Evolutionary conservation across 2,888 invertebrate species (phyloP), one percentile per base, ranked within the genome.

Genomic region (Boloria selene): DNA sequence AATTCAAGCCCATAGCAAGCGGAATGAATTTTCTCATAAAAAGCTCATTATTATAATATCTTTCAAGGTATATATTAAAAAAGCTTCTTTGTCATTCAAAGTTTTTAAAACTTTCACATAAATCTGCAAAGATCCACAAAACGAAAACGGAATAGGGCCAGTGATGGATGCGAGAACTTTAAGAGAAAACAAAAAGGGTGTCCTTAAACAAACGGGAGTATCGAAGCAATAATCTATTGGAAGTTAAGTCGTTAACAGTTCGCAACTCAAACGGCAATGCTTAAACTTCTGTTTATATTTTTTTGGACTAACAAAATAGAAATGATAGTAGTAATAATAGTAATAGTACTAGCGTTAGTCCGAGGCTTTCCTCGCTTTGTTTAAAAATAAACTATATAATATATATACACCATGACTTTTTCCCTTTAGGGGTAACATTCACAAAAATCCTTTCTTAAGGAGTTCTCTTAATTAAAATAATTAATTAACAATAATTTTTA

Each of bases 231-330:
- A 72, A 75, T 73, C 71, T 70, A 70, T 66, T 54, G 54, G 51
- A 80, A 80, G 72, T 80, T 79, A 65, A 70, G 76, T 80, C 80
- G 80, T 81, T 81, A 79, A 74, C 74, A 68, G 73, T 73, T 75
- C 70, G 61, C 60, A 76, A 79, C 78, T 77, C 69, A 77, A 79
- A 78, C 75, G 75, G 72, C 73, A 75, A 73, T 74, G 70, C 65
- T 61, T 70, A 70, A 79, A 80, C 74, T 79, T 77, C 64, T 51
- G 72, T 75, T 78, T 75, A 75, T 73, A 72, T 74, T 77, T 49
- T 70, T 75, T 74, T 52, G 51, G 45, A 44, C 44, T n/a, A 44
- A 1, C 22, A 51, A 7, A 22, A n/a, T 53, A 16, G 13, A 22
- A 14, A 53, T 50, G n/a, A 18, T 63, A 42, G 42, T 42, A 13